Base-by-base conservation (phyloP, 2,797 vertebrate species). In the Naso thynnoides region DNA sequence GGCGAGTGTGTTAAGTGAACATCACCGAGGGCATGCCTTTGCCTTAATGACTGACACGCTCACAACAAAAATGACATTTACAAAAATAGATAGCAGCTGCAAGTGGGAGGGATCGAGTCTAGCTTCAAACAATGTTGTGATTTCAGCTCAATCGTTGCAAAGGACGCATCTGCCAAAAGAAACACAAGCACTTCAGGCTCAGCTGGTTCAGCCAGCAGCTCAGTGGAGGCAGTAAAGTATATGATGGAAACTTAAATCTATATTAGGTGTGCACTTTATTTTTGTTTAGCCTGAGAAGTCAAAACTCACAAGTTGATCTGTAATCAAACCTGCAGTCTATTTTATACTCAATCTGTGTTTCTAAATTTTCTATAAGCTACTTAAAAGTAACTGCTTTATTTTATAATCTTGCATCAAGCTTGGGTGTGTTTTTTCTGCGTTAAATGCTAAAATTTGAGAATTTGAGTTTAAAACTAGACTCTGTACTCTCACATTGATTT, bases 151-250 rank as follows among this genome's bases (percentile, higher is more conserved):
- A 63, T 50, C 42, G 73, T 73, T 53, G 11, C 14, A 47, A 56
- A 68, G 52, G 56, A 47, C 56, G 52, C 5, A 3, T 21, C 54
- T 77, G 69, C 59, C 39, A 60, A 70, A 79, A 57, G 45, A 66
- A 63, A 63, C 63, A 65, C 52, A 27, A 31, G 64, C 45, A 8
- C 57, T 77, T 85, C 83, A 80, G 58, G 82, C 83, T 83, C 54
- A 42, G 59, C 84, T 36, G 54, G 86, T 78, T 82, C n/a, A 6
- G 44, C 62, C 74, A n/a, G 77, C 27, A 33, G 59, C 44, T 71
- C 33, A 27, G 10, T 24, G 11, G 19, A 49, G 18, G 6, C 38
- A 6, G 18, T 33, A 10, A 42, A 36, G 38, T 59, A 31, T 33
- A 47, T 15, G 14, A 26, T 21, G 14, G 13, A 62, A 50, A 74